phyloP scores from a whole-genome alignment of 2,797 vertebrate genomes.

The Sebastes vulpes region DNA sequence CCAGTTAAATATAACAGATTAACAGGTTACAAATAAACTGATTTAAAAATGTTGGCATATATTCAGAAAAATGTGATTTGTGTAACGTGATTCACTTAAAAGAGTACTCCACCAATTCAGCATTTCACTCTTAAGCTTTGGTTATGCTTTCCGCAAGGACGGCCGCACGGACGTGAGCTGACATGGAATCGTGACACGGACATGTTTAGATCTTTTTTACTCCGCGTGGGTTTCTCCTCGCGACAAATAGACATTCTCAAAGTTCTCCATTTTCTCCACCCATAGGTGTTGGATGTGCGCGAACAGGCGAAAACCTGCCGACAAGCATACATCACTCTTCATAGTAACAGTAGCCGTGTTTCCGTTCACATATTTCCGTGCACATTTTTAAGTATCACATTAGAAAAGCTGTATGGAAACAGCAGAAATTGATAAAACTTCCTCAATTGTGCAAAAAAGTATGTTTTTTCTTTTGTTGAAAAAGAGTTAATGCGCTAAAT shows the following conservation, averaged over 20 bases:
- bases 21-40: not conserved
- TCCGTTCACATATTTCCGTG: too few species aligned
- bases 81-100: not conserved
- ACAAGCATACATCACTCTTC: too few species aligned
- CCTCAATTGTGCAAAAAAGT: too few species aligned
- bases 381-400: not conserved
- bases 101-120: not conserved
- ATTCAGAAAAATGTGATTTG: not conserved
- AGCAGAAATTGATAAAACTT: rapidly evolving
- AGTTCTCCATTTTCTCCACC: too few species aligned
- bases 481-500: not conserved
- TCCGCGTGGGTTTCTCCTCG: too few species aligned
- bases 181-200: too few species aligned
- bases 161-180: too few species aligned
- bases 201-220: too few species aligned
- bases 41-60: not conserved
- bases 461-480: not conserved
- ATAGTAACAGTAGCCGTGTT: not conserved
- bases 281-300: too few species aligned
- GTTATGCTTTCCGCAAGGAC: too few species aligned
- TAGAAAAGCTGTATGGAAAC: not conserved
- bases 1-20: not conserved
- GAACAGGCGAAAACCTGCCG: too few species aligned
- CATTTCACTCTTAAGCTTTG: not conserved
- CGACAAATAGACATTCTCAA: too few species aligned